phyloP scores from a whole-genome alignment of 2,797 vertebrate species.

The Crocidura indochinensis region DNA sequence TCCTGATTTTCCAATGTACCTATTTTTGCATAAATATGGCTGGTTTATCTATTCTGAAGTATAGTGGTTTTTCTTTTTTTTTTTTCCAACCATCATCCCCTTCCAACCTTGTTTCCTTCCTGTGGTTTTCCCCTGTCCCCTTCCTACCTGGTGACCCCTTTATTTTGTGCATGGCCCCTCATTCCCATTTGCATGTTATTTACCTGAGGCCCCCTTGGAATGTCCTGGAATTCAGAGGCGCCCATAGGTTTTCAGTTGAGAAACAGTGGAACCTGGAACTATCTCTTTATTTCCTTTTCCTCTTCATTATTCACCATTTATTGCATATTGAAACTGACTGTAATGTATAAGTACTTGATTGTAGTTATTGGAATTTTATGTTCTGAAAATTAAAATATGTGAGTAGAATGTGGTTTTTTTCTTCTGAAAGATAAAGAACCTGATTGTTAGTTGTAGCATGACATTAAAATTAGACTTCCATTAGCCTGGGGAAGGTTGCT shows the following conservation, averaged over 20 bases:
- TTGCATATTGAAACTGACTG: conserved; percentile 10
- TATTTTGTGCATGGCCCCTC: no score
- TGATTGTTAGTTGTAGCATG: conserved; percentile 44
- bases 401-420: conserved; percentile 51
- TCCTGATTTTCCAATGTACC: background rate
- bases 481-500: conserved; percentile 35
- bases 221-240: no score
- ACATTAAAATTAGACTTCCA: conserved; percentile 27
- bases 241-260: no score
- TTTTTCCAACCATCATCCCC: no score
- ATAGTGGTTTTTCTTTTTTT: no score
- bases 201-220: no score
- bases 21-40: background rate
- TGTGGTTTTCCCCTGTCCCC: no score
- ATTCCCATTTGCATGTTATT: no score
- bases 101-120: no score
- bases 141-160: no score
- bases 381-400: conserved; percentile 51
- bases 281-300: conserved; percentile 32
- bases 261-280: background rate
- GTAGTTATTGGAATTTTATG: conserved; percentile 57
- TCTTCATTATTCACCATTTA: background rate
- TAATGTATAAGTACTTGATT: conserved; percentile 51
- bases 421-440: conserved; percentile 58
- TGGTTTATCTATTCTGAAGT: background rate